These are phyloP conservation scores for Smittia sp. DNA, from an alignment of 2,888 invertebrate genomes.

Conservation along the genomic window DNA sequence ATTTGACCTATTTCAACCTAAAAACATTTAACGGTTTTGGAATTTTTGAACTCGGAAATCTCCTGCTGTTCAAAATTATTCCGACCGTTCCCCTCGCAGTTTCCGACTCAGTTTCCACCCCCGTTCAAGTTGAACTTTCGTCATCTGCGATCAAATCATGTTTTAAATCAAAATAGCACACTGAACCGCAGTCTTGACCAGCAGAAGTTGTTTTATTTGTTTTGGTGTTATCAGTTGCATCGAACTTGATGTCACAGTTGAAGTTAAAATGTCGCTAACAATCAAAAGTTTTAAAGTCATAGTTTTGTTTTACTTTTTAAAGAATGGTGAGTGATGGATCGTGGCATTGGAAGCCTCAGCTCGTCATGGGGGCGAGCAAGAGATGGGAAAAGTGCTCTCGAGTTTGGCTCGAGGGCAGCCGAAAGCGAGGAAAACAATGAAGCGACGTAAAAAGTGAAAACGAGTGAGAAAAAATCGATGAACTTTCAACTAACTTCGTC, in stretches of 20 bases:
- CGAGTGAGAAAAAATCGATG: constrained; percentile 26
- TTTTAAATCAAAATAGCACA: background rate
- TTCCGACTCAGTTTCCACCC: background rate
- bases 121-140: background rate
- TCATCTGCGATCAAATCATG: background rate
- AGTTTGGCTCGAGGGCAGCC: background rate
- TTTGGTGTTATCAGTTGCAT: constrained; percentile 15
- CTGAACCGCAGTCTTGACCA: background rate
- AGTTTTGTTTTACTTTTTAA: constrained; percentile 3
- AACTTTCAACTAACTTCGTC: constrained; percentile 21
- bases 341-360: background rate
- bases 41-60: background rate
- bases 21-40: too few species aligned
- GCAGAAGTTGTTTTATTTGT: background rate
- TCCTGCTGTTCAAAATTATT: background rate
- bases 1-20: too few species aligned
- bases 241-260: constrained; percentile 6
- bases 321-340: background rate
- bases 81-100: background rate
- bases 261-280: constrained; percentile 15
- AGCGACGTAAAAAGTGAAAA: constrained; percentile 1
- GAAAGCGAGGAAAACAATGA: constrained; percentile 3
- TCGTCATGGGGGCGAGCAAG: background rate
- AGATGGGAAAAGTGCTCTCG: constrained; percentile 5
- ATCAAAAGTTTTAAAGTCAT: background rate